Conservation (phyloP, 2,888 invertebrate genomes). For the Chouioia cunea region DNA sequence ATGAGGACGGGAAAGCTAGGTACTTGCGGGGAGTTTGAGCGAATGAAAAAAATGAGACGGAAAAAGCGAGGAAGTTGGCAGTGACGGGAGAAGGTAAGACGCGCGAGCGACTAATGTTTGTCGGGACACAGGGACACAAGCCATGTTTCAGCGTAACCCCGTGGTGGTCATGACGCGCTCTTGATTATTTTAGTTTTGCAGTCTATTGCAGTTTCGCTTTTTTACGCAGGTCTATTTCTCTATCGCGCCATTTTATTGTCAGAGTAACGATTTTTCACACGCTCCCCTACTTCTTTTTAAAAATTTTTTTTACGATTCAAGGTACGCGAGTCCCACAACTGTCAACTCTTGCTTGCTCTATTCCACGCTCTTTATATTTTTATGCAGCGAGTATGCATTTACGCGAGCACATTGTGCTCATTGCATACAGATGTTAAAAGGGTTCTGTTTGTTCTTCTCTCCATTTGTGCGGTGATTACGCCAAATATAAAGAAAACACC, state of each 20-base stretch:
- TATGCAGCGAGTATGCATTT: too few species aligned
- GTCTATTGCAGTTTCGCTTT: neutral
- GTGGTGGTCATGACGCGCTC: slow-evolving; percentile 7
- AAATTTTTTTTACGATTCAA: too few species aligned
- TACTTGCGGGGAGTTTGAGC: neutral
- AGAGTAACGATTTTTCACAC: neutral
- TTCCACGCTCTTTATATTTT: too few species aligned
- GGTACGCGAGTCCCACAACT: too few species aligned
- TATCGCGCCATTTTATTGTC: neutral
- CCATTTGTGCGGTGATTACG: too few species aligned
- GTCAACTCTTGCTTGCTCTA: too few species aligned
- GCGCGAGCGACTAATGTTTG: slow-evolving; percentile 3
- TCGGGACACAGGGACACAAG: neutral
- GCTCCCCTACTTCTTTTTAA: slow-evolving; percentile 9
- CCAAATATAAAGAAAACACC: too few species aligned
- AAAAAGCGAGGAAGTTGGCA: neutral
- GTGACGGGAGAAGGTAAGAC: too few species aligned
- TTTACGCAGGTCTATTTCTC: neutral
- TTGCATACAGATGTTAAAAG: too few species aligned
- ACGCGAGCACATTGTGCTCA: too few species aligned
- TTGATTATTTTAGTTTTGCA: slow-evolving; percentile 21
- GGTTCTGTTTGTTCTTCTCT: too few species aligned
- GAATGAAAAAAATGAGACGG: neutral
- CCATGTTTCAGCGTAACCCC: slow-evolving; percentile 14
- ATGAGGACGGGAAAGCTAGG: neutral